Percentiles rank a stretch among this genome's conserved stretches.
These are phyloP conservation scores for Lagodon rhomboides DNA, from an alignment of 2,797 vertebrate species.

Conservation along the genomic window DNA sequence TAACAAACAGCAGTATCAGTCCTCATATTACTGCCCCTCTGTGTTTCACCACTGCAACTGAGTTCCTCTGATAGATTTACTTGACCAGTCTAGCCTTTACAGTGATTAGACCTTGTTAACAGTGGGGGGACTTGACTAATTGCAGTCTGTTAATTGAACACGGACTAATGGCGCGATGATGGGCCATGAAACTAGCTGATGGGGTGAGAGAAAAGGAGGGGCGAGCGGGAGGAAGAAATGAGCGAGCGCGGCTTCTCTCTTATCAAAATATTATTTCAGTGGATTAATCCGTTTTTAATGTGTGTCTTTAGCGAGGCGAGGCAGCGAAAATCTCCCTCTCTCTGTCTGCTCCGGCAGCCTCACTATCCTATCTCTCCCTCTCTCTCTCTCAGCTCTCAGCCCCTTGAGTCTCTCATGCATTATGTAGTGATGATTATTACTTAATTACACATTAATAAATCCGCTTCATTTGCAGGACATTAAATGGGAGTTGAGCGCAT, in stretches of 20 bases:
- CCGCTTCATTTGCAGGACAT: slow-evolving; percentile 91
- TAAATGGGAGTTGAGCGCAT: slow-evolving; percentile 86
- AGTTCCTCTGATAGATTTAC: slow-evolving; percentile 58
- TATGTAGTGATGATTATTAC: slow-evolving; percentile 91
- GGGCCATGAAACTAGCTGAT: slow-evolving; percentile 69
- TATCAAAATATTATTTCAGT: slow-evolving; percentile 90
- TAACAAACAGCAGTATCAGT: slow-evolving; percentile 5
- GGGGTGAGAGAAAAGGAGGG: slow-evolving; percentile 64
- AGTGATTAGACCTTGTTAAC: slow-evolving; percentile 73
- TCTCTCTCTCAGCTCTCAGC: slow-evolving; percentile 72
- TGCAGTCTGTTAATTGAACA: slow-evolving; percentile 80
- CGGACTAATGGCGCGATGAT: slow-evolving; percentile 67
- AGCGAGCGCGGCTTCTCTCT: slow-evolving; percentile 70
- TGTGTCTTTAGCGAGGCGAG: slow-evolving; percentile 83
- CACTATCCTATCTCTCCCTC: slow-evolving; percentile 72
- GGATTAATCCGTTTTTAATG: slow-evolving; percentile 90
- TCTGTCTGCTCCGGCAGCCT: slow-evolving; percentile 70
- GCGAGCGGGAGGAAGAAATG: slow-evolving; percentile 63
- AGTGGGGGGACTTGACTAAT: slow-evolving; percentile 72
- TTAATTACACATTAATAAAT: slow-evolving; percentile 93
- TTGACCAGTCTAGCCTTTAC: slow-evolving; percentile 62
- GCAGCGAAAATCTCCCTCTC: slow-evolving; percentile 78
- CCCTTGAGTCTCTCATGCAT: slow-evolving; percentile 89
- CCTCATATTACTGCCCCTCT: slow-evolving; percentile 4
- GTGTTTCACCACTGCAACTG: slow-evolving; percentile 20